Conservation (phyloP, 2,113 vertebrate species). For the Aramus guarauna region DNA sequence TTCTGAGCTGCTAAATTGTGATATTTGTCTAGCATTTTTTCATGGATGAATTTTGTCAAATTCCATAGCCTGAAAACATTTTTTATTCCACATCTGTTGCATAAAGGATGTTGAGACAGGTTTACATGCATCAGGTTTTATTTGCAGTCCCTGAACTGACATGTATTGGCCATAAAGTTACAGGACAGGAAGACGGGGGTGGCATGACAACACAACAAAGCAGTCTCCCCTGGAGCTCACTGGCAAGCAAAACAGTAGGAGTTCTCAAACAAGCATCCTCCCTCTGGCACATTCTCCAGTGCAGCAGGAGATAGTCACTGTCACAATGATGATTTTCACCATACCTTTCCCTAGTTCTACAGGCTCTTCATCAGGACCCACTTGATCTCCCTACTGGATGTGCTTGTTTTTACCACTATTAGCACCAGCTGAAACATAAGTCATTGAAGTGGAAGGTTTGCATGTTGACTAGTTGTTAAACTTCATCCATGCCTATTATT, state of each 20-base stretch:
- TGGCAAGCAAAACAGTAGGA: not conserved
- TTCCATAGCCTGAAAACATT: not conserved
- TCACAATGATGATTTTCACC: not conserved
- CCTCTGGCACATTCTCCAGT: not conserved
- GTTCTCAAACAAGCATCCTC: not conserved
- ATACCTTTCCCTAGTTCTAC: not conserved
- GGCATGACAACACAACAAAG: not conserved
- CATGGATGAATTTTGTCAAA: not conserved
- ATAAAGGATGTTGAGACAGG: not conserved
- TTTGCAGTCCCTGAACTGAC: not conserved
- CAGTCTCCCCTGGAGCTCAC: not conserved
- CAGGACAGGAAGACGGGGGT: not conserved
- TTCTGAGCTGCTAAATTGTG: not conserved
- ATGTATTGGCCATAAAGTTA: not conserved
- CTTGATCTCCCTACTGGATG: not conserved
- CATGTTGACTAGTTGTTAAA: not conserved
- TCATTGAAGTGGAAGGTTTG: not conserved
- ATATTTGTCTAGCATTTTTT: not conserved
- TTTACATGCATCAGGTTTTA: not conserved
- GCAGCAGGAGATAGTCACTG: not conserved
- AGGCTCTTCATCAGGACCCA: not conserved
- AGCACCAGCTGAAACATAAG: not conserved
- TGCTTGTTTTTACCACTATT: not conserved
- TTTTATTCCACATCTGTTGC: not conserved
- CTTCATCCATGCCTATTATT: not conserved